Percentiles rank a stretch among this genome's conserved stretches.
These are phyloP conservation scores for Gambusia yucatana DNA, from an alignment of 2,797 vertebrate genomes.

Conservation along the genomic window DNA sequence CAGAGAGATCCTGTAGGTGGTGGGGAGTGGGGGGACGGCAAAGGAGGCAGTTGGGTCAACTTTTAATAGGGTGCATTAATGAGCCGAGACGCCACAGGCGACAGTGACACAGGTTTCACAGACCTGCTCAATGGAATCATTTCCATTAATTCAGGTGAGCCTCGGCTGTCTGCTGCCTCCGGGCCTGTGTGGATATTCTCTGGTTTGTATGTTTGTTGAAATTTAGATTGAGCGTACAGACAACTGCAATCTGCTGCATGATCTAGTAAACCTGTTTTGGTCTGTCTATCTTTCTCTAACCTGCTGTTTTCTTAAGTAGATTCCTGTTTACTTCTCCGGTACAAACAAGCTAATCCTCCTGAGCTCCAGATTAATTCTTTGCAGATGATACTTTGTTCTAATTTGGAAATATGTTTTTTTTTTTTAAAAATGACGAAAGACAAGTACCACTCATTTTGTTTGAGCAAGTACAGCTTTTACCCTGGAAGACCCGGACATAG, in stretches of 20 bases:
- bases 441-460: not conserved
- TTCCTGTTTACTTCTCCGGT: slow-evolving; percentile 12
- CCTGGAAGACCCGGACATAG: no score
- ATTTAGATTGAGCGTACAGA: not conserved
- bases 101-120: slow-evolving; percentile 44
- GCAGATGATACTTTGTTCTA: slow-evolving; percentile 4
- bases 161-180: slow-evolving; percentile 19
- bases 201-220: slow-evolving; percentile 10
- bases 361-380: slow-evolving; percentile 13
- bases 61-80: slow-evolving; percentile 58
- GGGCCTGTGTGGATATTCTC: slow-evolving; percentile 27
- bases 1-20: not conserved
- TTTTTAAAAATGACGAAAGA: not conserved
- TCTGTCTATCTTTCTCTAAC: slow-evolving; percentile 18
- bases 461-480: not conserved
- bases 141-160: slow-evolving; percentile 29
- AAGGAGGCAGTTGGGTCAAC: slow-evolving; percentile 39
- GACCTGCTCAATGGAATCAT: slow-evolving; percentile 23
- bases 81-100: slow-evolving; percentile 32
- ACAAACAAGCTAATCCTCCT: not conserved
- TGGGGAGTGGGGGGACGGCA: not conserved
- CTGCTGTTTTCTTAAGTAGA: slow-evolving; percentile 12
- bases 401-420: not conserved
- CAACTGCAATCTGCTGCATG: slow-evolving; percentile 23
- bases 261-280: slow-evolving; percentile 30